These are phyloP conservation scores for Oryzias javanicus DNA, from an alignment of 2,113 vertebrate genomes.

Conservation along the genomic window DNA sequence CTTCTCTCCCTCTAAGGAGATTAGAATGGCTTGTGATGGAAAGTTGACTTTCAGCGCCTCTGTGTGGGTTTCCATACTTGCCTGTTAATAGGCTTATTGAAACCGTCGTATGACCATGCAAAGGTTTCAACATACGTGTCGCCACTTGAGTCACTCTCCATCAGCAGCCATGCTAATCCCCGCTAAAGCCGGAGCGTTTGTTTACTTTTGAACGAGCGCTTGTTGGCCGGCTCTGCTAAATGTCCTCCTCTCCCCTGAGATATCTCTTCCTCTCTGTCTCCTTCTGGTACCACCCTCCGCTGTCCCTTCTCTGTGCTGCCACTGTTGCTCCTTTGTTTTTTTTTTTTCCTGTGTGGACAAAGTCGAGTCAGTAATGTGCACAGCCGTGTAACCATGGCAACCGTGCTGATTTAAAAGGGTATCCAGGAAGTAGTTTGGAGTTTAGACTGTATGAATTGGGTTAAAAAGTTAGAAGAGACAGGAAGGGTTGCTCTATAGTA, in stretches of 20 bases:
- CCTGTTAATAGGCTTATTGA: slow-evolving; percentile 58
- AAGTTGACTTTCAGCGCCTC: slow-evolving; percentile 58
- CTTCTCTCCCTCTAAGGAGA: slow-evolving; percentile 55
- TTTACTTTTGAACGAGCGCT: slow-evolving; percentile 55
- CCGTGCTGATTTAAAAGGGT: slow-evolving; percentile 11
- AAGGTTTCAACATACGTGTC: slow-evolving; percentile 38
- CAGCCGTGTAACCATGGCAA: slow-evolving; percentile 33
- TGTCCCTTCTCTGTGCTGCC: slow-evolving; percentile 44
- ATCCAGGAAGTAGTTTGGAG: slow-evolving; percentile 22
- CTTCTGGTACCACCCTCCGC: slow-evolving; percentile 51
- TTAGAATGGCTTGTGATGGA: slow-evolving; percentile 74
- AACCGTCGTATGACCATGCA: background rate
- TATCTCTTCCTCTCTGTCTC: slow-evolving; percentile 8
- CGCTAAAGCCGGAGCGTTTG: slow-evolving; percentile 17
- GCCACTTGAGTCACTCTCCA: slow-evolving; percentile 45
- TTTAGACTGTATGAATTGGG: background rate
- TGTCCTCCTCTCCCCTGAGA: slow-evolving; percentile 16
- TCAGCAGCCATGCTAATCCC: slow-evolving; percentile 54
- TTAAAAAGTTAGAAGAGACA: background rate
- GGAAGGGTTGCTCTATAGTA: background rate
- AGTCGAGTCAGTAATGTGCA: slow-evolving; percentile 42
- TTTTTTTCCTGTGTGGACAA: slow-evolving; percentile 39
- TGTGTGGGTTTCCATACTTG: slow-evolving; percentile 31
- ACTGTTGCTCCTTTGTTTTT: slow-evolving; percentile 17
- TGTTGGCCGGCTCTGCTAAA: slow-evolving; percentile 52